A percentile compares a stretch with the other conserved stretches of the same genome.
These are phyloP conservation scores for Trichacis sp. DNA, from an alignment of 2,888 invertebrate species.

Conservation along the genomic window DNA sequence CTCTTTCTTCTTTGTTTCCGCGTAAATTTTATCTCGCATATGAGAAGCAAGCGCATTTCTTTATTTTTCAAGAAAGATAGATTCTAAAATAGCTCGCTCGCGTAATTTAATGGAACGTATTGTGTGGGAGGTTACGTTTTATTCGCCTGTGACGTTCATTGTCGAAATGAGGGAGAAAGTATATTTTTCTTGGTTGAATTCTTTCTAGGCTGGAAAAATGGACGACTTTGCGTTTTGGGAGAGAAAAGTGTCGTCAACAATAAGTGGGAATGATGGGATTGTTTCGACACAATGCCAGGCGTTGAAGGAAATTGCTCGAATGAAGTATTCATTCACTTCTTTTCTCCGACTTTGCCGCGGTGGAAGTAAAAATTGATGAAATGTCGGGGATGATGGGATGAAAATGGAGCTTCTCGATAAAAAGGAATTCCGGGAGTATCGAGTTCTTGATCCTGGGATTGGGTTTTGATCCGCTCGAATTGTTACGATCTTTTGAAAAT, in stretches of 20 bases:
- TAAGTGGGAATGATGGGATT: neutral
- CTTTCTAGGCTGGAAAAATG: neutral
- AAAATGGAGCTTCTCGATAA: no score
- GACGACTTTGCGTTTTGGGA: neutral
- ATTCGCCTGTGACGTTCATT: neutral
- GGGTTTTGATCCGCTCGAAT: no score
- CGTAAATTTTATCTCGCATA: constrained; percentile 16
- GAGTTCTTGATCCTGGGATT: no score
- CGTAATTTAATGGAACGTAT: neutral
- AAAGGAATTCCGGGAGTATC: no score
- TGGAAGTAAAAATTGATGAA: no score
- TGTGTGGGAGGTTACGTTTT: neutral
- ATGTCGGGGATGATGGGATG: no score
- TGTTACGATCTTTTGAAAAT: no score
- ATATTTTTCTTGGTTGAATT: neutral
- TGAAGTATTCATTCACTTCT: neutral
- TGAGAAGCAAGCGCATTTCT: constrained; percentile 15
- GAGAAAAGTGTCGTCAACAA: neutral
- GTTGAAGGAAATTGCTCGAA: neutral
- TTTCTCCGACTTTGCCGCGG: neutral
- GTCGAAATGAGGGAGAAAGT: neutral
- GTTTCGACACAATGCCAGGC: neutral
- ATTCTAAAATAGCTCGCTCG: neutral
- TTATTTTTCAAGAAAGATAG: no score
- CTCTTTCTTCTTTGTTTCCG: neutral